Conservation (phyloP, 2,113 vertebrate species). For the Oncorhynchus gorbuscha region DNA sequence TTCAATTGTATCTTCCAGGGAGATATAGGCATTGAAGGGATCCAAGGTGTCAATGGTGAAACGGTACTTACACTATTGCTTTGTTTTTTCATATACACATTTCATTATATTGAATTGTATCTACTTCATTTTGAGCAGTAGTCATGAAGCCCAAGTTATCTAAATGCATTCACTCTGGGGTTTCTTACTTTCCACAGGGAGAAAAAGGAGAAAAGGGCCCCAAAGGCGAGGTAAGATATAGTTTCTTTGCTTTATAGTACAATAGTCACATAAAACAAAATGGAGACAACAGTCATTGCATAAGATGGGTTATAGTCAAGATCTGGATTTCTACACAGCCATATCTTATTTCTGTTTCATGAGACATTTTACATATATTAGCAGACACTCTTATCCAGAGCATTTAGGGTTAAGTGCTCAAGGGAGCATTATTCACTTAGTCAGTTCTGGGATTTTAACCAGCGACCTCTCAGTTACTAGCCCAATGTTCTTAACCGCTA, state of each 20-base stretch:
- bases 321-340: too few relatives aligned
- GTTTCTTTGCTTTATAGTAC: background rate
- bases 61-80: conserved; percentile 47
- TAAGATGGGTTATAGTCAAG: background rate
- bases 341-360: too few relatives aligned
- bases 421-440: too few relatives aligned
- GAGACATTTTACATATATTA: too few relatives aligned
- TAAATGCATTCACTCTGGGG: background rate
- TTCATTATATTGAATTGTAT: background rate
- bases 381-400: too few relatives aligned
- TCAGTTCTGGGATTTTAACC: too few relatives aligned
- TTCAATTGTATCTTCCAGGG: conserved; percentile 60
- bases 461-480: too few relatives aligned
- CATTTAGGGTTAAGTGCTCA: too few relatives aligned
- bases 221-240: conserved; percentile 67
- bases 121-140: background rate
- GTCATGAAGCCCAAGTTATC: background rate
- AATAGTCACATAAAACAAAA: background rate
- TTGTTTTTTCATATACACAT: background rate
- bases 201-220: conserved; percentile 66
- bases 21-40: conserved; percentile 63
- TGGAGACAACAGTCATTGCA: background rate
- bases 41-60: conserved; percentile 64
- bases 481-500: too few relatives aligned
- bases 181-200: conserved; percentile 48